Conservation (phyloP, 2,113 vertebrate genomes). For the Tretioscincus oriximinensis region DNA sequence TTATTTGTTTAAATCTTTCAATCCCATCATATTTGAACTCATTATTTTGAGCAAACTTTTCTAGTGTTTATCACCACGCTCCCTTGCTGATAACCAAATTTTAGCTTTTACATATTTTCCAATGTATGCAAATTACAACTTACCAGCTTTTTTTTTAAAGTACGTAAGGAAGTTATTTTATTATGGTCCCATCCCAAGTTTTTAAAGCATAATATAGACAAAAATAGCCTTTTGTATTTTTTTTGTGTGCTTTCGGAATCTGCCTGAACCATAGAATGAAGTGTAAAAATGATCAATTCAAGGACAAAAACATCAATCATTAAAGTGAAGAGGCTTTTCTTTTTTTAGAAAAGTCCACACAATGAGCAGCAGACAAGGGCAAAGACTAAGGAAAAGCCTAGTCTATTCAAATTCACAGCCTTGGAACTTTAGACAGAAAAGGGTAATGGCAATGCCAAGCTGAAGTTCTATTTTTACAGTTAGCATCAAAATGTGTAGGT, state of each 20-base stretch:
- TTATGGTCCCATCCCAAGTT: not conserved
- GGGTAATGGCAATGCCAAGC: slow-evolving; percentile 38
- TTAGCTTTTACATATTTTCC: no score
- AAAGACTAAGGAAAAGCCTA: not conserved
- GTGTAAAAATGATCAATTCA: slow-evolving; percentile 12
- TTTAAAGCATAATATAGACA: not conserved
- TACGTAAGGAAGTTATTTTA: no score
- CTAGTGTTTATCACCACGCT: no score
- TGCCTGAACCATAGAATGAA: not conserved
- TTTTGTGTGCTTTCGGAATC: not conserved
- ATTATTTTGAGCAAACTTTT: no score
- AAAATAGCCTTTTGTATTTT: not conserved
- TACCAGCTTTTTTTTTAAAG: no score
- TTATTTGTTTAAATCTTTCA: no score
- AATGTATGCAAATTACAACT: no score
- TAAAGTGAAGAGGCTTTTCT: not conserved
- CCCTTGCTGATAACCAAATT: no score
- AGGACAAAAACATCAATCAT: slow-evolving; percentile 2
- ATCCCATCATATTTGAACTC: no score
- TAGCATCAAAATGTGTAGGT: slow-evolving; percentile 38
- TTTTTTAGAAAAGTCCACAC: not conserved
- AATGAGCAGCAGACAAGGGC: slow-evolving; percentile 6
- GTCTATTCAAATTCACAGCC: not conserved
- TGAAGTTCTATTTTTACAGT: slow-evolving; percentile 40
- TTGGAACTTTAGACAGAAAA: slow-evolving; percentile 42